These are phyloP conservation scores for Drosophila mauritiana DNA, from an alignment of 1,140 invertebrate species.

Conservation along the genomic window DNA sequence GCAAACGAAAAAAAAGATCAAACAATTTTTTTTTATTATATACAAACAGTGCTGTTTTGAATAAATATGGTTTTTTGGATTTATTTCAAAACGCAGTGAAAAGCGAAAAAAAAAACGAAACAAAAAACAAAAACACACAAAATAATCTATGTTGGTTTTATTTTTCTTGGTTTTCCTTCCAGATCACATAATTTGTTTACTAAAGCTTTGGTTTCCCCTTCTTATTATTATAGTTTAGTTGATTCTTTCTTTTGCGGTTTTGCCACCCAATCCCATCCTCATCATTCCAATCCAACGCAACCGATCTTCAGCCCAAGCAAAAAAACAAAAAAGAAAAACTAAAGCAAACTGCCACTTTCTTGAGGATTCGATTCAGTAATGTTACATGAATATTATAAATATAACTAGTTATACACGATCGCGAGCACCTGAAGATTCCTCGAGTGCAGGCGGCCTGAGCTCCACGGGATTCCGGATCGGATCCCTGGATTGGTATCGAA, in stretches of 20 bases:
- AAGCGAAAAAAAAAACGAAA: conserved; percentile 61
- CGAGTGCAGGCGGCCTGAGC: conserved; percentile 2
- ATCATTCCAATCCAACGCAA: neutral
- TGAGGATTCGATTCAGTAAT: conserved; percentile 51
- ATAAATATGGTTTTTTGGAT: conserved; percentile 85
- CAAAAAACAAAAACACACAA: conserved; percentile 53
- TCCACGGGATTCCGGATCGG: neutral
- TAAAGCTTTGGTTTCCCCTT: neutral
- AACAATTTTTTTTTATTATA: conserved; percentile 63
- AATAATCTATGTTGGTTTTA: conserved; percentile 62
- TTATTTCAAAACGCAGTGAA: conserved; percentile 83
- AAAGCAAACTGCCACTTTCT: conserved; percentile 60
- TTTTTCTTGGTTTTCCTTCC: conserved; percentile 32
- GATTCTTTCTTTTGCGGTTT: neutral
- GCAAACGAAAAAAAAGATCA: conserved; percentile 46
- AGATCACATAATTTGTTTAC: neutral
- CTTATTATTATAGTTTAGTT: neutral
- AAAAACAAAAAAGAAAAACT: conserved; percentile 22
- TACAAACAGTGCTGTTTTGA: conserved; percentile 78
- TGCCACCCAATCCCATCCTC: conserved; percentile 2
- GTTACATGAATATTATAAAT: conserved; percentile 24
- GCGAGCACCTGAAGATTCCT: conserved; percentile 9
- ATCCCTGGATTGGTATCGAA: conserved; percentile 9
- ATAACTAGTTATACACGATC: conserved; percentile 37
- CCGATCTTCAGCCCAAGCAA: conserved; percentile 1